Evolutionary conservation across 2,797 vertebrate species (phyloP).

Genomic region (Rhinogobio ventralis): DNA sequence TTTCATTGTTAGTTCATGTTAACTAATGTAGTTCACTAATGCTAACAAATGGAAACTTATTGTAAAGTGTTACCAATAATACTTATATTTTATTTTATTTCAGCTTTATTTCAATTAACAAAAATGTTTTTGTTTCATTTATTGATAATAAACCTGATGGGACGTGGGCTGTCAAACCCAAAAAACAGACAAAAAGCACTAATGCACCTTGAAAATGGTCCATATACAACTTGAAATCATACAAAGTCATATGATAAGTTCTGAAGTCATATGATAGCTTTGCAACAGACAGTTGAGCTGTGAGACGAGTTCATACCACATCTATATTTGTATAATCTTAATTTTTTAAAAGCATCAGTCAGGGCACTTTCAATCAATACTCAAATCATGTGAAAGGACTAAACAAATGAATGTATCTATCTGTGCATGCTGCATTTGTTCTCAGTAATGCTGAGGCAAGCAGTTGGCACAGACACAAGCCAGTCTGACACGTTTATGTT

Average conservation of each 20-base stretch:
- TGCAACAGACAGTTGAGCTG: background rate
- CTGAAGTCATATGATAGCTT: background rate
- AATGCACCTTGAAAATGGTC: background rate
- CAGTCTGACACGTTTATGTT: constrained; percentile 31
- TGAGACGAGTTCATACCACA: background rate
- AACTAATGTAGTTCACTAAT: background rate
- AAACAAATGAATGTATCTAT: constrained; percentile 13
- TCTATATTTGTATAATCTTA: background rate
- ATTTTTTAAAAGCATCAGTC: constrained; percentile 5
- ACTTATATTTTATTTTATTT: background rate
- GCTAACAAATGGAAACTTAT: background rate
- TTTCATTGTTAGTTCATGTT: background rate
- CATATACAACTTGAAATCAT: background rate
- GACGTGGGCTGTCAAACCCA: background rate
- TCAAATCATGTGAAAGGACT: constrained; percentile 17
- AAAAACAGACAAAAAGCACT: background rate
- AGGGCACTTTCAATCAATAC: background rate
- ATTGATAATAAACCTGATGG: background rate
- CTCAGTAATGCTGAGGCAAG: constrained; percentile 35
- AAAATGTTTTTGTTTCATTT: background rate
- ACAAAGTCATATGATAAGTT: background rate
- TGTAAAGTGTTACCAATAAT: background rate
- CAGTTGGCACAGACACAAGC: constrained; percentile 29
- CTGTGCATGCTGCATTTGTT: constrained; percentile 20
- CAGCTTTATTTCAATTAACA: background rate